Base-by-base conservation (phyloP, 2,888 invertebrate species). In the Hemistola chrysoprasaria region DNA sequence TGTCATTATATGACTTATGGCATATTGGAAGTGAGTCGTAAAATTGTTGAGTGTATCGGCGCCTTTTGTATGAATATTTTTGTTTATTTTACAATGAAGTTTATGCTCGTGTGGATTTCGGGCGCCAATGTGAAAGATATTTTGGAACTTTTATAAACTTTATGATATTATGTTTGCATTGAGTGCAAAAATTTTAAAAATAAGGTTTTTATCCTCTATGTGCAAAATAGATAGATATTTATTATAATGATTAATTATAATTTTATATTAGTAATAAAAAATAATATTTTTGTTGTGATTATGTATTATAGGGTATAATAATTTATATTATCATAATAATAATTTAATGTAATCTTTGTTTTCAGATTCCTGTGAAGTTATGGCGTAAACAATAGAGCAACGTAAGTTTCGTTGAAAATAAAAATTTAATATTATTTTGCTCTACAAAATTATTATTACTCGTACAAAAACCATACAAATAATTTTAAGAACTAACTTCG, bases 1-100 rank as follows among this genome's bases (percentile, higher is more conserved):
- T 36, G 66, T 68, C 73, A 42, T n/a, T 50, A 37, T 38, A 74
- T 79, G 81, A 81, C 71, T 79, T 78, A 79, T 77, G 51, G 76
- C 67, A 56, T 77, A 79, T 79, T 76, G 74, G 66, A 65, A 60
- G 50, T 46, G 44, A 47, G 28, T 47, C 43, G 33, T 55, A 46
- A 50, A 55, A 33, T 43, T 40, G 26, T 7, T 24, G 53, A 55
- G 46, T 49, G 60, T 50, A 61, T 45, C 56, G 56, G 59, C 52
- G 35, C 50, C 57, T 54, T 65, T 60, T 62, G 59, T 49, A 51
- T 30, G 32, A 48, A 49, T n/a, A 57, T 54, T 36, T 45, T 37
- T 33, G 47, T 37, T 44, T 52, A 51, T 49, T 49, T 52, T 44
- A 42, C 37, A 39, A 38, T 34, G 42, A 33, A 37, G 33, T 36